Conservation (phyloP, 1,140 invertebrate genomes). For the Drosophila pandora region DNA sequence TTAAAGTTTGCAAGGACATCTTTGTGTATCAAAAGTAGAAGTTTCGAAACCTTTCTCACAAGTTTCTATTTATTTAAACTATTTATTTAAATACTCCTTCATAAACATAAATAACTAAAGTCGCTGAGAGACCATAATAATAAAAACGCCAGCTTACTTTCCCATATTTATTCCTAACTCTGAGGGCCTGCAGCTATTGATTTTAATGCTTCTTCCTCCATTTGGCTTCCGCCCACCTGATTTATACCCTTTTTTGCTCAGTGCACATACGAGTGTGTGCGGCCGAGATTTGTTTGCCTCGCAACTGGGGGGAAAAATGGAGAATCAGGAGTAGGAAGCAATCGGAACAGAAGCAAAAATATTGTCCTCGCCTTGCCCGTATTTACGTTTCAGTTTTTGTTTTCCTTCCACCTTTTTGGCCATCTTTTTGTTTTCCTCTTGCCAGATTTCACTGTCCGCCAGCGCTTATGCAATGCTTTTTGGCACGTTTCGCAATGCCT, state of each 20-base stretch:
- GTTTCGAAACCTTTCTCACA: too few species aligned
- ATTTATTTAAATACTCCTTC: not conserved
- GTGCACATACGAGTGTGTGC: constrained; percentile 18
- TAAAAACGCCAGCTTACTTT: not conserved
- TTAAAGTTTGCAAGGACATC: not conserved
- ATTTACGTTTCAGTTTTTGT: constrained; percentile 48
- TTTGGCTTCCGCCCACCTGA: not conserved
- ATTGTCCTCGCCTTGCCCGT: constrained; percentile 47
- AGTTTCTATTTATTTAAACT: not conserved
- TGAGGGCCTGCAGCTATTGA: not conserved
- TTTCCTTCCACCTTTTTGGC: constrained; percentile 36
- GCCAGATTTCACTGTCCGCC: constrained; percentile 64
- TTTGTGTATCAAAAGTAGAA: not conserved
- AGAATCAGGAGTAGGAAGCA: constrained; percentile 32
- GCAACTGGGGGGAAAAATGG: constrained; percentile 7
- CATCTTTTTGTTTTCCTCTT: constrained; percentile 47
- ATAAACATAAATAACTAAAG: too few species aligned
- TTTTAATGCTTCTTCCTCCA: not conserved
- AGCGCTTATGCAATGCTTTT: constrained; percentile 75
- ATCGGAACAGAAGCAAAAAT: constrained; percentile 45
- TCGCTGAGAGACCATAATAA: not conserved
- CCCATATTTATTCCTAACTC: not conserved
- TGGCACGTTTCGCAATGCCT: constrained; percentile 71
- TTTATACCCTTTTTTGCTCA: not conserved
- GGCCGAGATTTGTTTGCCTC: constrained; percentile 70